These are phyloP conservation scores for Buathra laborator DNA, from an alignment of 2,888 invertebrate genomes.

Conservation along the genomic window DNA sequence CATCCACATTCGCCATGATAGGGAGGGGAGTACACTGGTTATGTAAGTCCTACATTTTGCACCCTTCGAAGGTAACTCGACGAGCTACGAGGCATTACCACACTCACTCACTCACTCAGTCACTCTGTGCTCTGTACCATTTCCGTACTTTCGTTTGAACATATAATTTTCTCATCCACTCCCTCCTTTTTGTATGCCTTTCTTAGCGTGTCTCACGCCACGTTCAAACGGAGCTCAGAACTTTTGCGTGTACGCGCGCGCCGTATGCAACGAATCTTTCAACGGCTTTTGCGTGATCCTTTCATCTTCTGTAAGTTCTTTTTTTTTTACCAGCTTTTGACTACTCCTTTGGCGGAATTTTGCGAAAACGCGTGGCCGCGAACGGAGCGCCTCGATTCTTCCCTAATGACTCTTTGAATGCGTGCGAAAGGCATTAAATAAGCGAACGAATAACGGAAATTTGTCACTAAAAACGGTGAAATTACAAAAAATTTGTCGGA, in stretches of 20 bases:
- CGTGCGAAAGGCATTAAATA: neutral
- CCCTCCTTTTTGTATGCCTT: neutral
- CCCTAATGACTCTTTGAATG: slow-evolving; percentile 29
- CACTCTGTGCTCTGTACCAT: neutral
- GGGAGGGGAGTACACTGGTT: neutral
- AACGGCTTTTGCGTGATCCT: slow-evolving; percentile 21
- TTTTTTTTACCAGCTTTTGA: slow-evolving; percentile 23
- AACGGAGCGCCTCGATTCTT: neutral
- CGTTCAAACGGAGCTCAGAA: slow-evolving; percentile 27
- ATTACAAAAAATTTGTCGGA: neutral
- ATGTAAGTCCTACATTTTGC: slow-evolving; percentile 2
- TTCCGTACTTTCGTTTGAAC: slow-evolving; percentile 26
- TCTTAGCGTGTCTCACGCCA: slow-evolving; percentile 38
- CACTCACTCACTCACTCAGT: neutral
- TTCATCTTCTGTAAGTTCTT: slow-evolving; percentile 28
- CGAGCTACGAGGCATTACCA: neutral
- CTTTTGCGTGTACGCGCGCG: neutral
- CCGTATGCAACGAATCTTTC: slow-evolving; percentile 33
- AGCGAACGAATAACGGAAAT: neutral
- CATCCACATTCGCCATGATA: neutral
- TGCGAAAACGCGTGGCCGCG: slow-evolving; percentile 13
- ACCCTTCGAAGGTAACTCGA: neutral
- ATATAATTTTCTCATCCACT: neutral
- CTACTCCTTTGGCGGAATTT: slow-evolving; percentile 10
- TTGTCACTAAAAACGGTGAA: neutral